Evolutionary conservation across 2,113 vertebrate genomes (phyloP).

Genomic region (Pavo muticus): DNA sequence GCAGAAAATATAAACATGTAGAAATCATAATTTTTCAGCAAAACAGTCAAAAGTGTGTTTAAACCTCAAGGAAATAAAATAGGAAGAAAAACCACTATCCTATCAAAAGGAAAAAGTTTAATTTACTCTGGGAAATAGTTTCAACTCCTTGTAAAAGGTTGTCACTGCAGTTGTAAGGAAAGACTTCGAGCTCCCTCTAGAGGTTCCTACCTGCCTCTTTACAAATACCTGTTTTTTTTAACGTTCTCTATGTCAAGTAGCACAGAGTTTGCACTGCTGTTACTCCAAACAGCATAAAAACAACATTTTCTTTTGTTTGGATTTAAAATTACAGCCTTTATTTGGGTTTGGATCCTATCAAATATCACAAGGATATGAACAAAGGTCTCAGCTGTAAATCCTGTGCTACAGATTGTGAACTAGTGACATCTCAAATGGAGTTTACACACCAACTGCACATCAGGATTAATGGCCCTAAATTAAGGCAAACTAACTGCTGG

Average conservation of each 20-base stretch:
- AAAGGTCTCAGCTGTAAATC: not conserved
- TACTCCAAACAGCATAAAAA: not conserved
- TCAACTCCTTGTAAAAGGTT: not conserved
- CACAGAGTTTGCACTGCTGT: not conserved
- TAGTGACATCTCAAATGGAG: not conserved
- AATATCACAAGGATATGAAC: not conserved
- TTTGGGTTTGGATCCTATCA: not conserved
- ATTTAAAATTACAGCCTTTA: not conserved
- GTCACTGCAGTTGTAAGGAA: not conserved
- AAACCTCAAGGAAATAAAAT: not conserved
- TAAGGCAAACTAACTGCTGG: not conserved
- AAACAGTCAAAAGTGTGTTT: not conserved
- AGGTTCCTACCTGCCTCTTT: not conserved
- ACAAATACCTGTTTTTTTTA: not conserved
- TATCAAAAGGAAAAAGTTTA: not conserved
- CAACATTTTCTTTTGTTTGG: not conserved
- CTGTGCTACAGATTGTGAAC: not conserved
- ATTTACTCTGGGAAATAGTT: not conserved
- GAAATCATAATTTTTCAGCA: rapidly evolving
- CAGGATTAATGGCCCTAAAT: not conserved
- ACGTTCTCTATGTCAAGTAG: not conserved
- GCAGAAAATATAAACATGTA: not conserved
- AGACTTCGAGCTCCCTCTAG: constrained; percentile 70
- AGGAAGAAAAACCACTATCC: not conserved
- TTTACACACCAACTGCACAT: not conserved